Conservation (phyloP, 2,113 vertebrate genomes). For the Notechis scutatus region DNA sequence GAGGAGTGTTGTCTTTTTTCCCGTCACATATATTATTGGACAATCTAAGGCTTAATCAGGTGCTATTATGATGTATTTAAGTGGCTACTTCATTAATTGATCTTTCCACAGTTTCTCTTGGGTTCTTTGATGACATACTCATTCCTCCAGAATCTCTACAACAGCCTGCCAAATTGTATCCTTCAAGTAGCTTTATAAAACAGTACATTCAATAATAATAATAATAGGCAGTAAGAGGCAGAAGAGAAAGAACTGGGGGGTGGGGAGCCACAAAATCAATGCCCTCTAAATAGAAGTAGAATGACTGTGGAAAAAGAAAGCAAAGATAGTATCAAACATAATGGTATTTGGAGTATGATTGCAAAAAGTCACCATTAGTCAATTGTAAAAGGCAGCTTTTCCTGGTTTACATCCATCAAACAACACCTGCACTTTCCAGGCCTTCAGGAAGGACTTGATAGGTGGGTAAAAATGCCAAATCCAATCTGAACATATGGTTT, state of each 20-base stretch:
- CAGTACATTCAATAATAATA: neutral
- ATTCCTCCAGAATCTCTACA: slow-evolving; percentile 86
- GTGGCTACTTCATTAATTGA: neutral
- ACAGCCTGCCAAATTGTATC: slow-evolving; percentile 91
- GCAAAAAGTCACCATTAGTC: neutral
- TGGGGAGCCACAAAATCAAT: neutral
- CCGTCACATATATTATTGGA: neutral
- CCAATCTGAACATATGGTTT: neutral
- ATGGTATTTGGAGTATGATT: neutral
- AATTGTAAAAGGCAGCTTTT: neutral
- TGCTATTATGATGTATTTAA: neutral
- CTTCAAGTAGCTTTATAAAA: slow-evolving; percentile 30
- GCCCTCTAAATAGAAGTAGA: neutral
- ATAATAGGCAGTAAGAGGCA: neutral
- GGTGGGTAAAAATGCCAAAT: neutral
- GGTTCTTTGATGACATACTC: slow-evolving; percentile 83
- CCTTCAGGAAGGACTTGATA: neutral
- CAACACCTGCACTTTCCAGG: neutral
- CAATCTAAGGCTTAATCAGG: neutral
- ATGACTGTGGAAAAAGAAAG: neutral
- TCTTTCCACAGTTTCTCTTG: slow-evolving; percentile 70
- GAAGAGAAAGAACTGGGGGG: neutral
- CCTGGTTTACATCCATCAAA: neutral
- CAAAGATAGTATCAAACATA: neutral
- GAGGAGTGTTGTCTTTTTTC: neutral